Base-by-base conservation (phyloP, 2,888 invertebrate species). In the Eudemis profundana region DNA sequence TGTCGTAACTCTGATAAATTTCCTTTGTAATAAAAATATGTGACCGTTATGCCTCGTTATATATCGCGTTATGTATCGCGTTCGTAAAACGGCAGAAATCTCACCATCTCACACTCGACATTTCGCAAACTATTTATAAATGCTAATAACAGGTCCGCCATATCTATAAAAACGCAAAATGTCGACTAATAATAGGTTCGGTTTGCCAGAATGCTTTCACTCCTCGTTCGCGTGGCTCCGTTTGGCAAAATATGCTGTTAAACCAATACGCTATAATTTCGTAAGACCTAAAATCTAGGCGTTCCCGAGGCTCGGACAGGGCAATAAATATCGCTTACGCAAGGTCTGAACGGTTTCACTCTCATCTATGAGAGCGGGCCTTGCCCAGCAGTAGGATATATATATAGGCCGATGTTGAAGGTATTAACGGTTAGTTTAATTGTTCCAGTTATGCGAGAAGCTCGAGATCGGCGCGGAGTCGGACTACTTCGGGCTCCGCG, bases 401-500 rank as follows among this genome's bases (percentile, higher is more conserved):
- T 23, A 4, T 23, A 23, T 3, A 23, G 23, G 23, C 5, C 23
- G 5, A n/a, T n/a, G 23, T 23, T 4, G 5, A 23, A 7, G 15
- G 36, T 27, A 42, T 51, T 60, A 47, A 51, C 23, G 8, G 42
- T 44, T 0, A 21, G 12, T 38, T 54, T 59, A 23, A 36, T 84
- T 80, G 79, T 87, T 86, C 0, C 91, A 98, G 98, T 96, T 97
- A 38, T 97, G 97, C 87, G 95, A 96, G 79, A 95, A 95, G 72
- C 89, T 97, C 71, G 96, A 95, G 70, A 96, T 97, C 76, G 95
- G 96, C 75, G 96, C 96, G 71, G 97, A 97, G 87, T 95, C 95
- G 70, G 97, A 98, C 86, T 98, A 97, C 88, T 97, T 98, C 86
- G 98, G 98, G 0, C 93, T 98, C 68, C 96, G 97, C 66, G 90